Percentiles rank a stretch among this genome's conserved stretches.
These are phyloP conservation scores for Sebastes itinus DNA, from an alignment of 2,797 vertebrate genomes.

Conservation along the genomic window DNA sequence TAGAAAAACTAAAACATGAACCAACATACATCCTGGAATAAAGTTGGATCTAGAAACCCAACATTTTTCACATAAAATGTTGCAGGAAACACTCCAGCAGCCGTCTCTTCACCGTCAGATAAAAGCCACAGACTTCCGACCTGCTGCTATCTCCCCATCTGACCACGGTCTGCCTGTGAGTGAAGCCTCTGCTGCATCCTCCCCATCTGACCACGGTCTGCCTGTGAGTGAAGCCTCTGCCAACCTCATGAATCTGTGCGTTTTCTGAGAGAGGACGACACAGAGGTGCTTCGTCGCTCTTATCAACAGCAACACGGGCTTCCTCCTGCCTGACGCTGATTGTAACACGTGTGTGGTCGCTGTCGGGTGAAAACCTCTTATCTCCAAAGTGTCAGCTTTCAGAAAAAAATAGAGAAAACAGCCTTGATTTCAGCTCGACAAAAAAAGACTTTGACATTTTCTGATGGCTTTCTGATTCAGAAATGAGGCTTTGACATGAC, in stretches of 20 bases:
- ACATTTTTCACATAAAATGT: not conserved
- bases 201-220: not conserved
- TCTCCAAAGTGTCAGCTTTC: conserved; percentile 44
- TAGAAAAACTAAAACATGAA: not conserved
- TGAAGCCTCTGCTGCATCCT: conserved; percentile 21
- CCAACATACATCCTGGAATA: not conserved
- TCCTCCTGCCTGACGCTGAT: conserved; percentile 48
- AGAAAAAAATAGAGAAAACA: not conserved
- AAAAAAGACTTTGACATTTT: not conserved
- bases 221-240: conserved; percentile 3
- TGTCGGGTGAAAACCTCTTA: conserved; percentile 34
- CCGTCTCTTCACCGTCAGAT: not conserved
- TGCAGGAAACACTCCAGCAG: not conserved
- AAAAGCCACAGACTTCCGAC: conserved; percentile 16
- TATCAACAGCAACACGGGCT: conserved; percentile 20
- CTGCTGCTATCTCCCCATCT: conserved; percentile 26
- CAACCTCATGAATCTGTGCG: not conserved
- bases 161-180: not conserved
- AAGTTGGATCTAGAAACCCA: not conserved
- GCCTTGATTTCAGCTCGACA: not conserved
- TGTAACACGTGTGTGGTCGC: conserved; percentile 3
- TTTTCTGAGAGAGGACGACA: conserved; percentile 6
- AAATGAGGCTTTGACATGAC: not conserved
- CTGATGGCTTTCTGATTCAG: not conserved
- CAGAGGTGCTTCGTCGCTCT: not conserved